These are phyloP conservation scores for Toxotes chatareus DNA, from an alignment of 2,113 vertebrate species.

Conservation along the genomic window DNA sequence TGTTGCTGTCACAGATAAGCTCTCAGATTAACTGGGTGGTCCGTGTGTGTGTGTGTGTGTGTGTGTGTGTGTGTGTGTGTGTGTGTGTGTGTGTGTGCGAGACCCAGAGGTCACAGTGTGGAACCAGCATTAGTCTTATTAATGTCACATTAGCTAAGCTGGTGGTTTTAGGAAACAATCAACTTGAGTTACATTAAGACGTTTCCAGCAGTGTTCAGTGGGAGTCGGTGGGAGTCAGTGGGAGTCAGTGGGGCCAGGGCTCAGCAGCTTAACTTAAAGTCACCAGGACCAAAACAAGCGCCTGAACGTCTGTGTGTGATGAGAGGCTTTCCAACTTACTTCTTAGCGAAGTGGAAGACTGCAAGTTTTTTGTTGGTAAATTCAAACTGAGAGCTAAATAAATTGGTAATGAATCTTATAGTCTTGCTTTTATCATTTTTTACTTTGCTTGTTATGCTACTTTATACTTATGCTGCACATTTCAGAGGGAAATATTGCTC, in stretches of 20 bases:
- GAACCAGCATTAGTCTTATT: slow-evolving; percentile 42
- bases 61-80: slow-evolving; percentile 5
- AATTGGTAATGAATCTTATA: no score
- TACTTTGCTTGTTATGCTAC: no score
- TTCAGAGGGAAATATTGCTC: no score
- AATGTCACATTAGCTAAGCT: slow-evolving; percentile 38
- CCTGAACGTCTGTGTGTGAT: neutral
- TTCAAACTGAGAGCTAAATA: no score
- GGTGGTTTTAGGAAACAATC: slow-evolving; percentile 28
- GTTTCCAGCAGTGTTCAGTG: slow-evolving; percentile 4
- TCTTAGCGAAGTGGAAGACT: no score
- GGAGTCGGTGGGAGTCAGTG: neutral
- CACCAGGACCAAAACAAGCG: neutral
- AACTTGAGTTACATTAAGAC: slow-evolving; percentile 19
- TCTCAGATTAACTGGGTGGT: slow-evolving; percentile 35
- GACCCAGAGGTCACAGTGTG: slow-evolving; percentile 16
- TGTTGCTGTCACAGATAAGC: neutral
- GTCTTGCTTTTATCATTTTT: no score
- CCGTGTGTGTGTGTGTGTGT: neutral
- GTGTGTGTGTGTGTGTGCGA: slow-evolving; percentile 11
- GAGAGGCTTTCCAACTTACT: neutral
- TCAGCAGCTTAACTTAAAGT: slow-evolving; percentile 29
- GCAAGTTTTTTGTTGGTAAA: no score
- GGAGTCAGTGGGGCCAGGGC: neutral
- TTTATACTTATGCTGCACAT: no score